Conservation (phyloP, 2,797 vertebrate genomes). For the Coregonus ussuriensis region DNA sequence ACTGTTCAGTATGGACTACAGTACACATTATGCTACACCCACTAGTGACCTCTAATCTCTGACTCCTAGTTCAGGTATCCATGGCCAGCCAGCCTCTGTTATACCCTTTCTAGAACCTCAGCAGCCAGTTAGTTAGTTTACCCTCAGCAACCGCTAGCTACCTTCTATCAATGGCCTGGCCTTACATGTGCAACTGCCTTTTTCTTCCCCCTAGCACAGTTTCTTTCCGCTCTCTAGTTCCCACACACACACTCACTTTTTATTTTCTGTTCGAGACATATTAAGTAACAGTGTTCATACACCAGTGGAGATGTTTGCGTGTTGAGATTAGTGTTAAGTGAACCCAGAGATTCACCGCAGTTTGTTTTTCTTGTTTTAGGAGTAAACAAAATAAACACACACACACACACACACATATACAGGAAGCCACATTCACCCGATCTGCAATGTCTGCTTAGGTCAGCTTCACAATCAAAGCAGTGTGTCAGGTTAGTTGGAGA, state of each 20-base stretch:
- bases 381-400: background rate
- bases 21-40: background rate
- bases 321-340: background rate
- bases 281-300: slow-evolving; percentile 27
- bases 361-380: background rate
- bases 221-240: background rate
- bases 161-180: slow-evolving; percentile 61
- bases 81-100: slow-evolving; percentile 72
- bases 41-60: slow-evolving; percentile 71
- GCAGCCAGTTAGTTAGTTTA: slow-evolving; percentile 65
- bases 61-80: slow-evolving; percentile 69
- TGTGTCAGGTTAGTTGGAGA: background rate
- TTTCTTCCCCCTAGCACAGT: background rate
- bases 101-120: slow-evolving; percentile 40
- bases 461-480: background rate
- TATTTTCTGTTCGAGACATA: slow-evolving; percentile 24
- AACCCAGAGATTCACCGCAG: background rate
- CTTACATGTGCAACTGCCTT: slow-evolving; percentile 30
- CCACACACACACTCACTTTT: slow-evolving; percentile 28
- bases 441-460: background rate
- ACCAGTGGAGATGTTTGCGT: background rate
- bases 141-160: slow-evolving; percentile 75
- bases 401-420: background rate
- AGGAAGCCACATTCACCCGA: background rate
- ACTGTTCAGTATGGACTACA: slow-evolving; percentile 16